A percentile compares a stretch with the other conserved stretches of the same genome.
phyloP scores from a whole-genome alignment of 1,140 invertebrate species.

The Diplogasteroides magnus region DNA sequence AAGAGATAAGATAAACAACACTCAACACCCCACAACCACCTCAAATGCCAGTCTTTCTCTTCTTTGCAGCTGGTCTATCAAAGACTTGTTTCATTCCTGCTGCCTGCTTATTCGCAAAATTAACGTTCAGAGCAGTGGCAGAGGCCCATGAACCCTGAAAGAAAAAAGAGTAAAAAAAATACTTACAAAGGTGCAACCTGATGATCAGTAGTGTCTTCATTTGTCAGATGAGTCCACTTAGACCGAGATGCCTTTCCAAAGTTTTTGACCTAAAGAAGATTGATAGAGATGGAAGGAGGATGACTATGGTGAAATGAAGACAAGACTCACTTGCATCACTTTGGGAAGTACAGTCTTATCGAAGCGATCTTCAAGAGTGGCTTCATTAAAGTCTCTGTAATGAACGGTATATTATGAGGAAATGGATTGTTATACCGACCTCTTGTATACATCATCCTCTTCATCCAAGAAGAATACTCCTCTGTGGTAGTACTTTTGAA shows the following conservation, averaged over 20 bases:
- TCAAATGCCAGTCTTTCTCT: conserved; percentile 33
- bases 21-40: no score
- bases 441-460: conserved; percentile 69
- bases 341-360: conserved; percentile 97
- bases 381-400: conserved; percentile 78
- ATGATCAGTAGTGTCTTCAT: conserved; percentile 96
- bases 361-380: conserved; percentile 97
- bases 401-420: neutral
- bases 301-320: neutral
- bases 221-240: conserved; percentile 97
- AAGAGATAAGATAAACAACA: no score
- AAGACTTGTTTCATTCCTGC: conserved; percentile 94
- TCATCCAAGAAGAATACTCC: conserved; percentile 95
- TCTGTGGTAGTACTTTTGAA: conserved; percentile 99
- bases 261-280: conserved; percentile 76
- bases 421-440: neutral
- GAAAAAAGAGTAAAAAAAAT: neutral
- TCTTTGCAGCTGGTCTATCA: conserved; percentile 71
- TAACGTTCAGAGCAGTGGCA: conserved; percentile 78
- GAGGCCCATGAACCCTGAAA: conserved; percentile 78
- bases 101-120: conserved; percentile 75
- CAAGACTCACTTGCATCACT: conserved; percentile 80
- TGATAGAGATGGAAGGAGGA: neutral
- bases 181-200: conserved; percentile 60
- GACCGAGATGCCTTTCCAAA: conserved; percentile 96